Conservation (phyloP, 2,113 vertebrate species). For the Toxotes chatareus region DNA sequence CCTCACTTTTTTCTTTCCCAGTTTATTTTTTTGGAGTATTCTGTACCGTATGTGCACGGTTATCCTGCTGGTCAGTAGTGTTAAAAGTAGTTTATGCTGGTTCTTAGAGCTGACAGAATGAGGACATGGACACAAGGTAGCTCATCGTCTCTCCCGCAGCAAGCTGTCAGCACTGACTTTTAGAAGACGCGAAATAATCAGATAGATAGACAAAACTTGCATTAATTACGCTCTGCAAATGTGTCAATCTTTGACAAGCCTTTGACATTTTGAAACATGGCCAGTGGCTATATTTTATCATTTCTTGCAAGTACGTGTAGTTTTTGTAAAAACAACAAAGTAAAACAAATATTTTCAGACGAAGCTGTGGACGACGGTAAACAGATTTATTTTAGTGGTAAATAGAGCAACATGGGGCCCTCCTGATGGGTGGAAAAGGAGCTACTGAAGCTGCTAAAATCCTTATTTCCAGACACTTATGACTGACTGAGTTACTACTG, state of each 20-base stretch:
- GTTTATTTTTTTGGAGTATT: background rate
- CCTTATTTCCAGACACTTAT: background rate
- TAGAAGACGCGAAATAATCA: conserved; percentile 73
- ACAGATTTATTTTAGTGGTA: conserved; percentile 68
- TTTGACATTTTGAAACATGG: conserved; percentile 75
- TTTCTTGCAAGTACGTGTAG: conserved; percentile 52
- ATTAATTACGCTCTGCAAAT: conserved; percentile 80
- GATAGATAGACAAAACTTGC: conserved; percentile 77
- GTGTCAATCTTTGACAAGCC: conserved; percentile 75
- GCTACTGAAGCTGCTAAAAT: background rate
- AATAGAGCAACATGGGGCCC: conserved; percentile 41
- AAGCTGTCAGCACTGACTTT: conserved; percentile 77
- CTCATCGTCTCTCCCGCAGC: conserved; percentile 53
- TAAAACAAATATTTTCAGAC: conserved; percentile 82
- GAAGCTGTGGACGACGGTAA: conserved; percentile 65
- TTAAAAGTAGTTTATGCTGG: conserved; percentile 40
- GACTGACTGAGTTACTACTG: background rate
- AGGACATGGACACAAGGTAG: conserved; percentile 66
- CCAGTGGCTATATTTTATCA: conserved; percentile 78
- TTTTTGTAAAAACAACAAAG: conserved; percentile 76
- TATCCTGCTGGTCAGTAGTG: conserved; percentile 48
- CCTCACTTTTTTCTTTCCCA: background rate
- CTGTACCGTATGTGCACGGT: background rate
- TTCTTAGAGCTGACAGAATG: conserved; percentile 79
- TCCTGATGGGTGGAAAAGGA: conserved; percentile 13